Evolutionary conservation across 2,888 invertebrate genomes (phyloP).

Genomic region (Crematogaster levior): DNA sequence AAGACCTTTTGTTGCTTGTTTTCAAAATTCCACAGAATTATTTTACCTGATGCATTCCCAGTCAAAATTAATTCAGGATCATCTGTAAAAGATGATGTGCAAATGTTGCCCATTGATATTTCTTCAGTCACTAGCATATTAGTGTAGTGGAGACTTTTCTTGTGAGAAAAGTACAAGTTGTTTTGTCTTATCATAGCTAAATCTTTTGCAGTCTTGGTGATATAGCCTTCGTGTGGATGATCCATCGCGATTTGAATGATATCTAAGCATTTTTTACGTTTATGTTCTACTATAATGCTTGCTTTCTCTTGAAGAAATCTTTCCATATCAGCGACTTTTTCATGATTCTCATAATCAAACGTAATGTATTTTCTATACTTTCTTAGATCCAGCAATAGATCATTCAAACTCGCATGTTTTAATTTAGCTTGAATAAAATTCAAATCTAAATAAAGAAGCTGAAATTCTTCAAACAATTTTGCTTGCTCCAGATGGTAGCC

Average conservation of each 20-base stretch:
- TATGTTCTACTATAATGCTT: slow-evolving; percentile 88
- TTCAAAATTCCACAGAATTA: slow-evolving; percentile 88
- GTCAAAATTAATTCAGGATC: slow-evolving; percentile 86
- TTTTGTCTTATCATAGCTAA: slow-evolving; percentile 86
- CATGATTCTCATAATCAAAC: slow-evolving; percentile 84
- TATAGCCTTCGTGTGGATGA: slow-evolving; percentile 87
- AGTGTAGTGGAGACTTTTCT: slow-evolving; percentile 83
- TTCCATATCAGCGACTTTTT: slow-evolving; percentile 87
- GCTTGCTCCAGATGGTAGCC: slow-evolving; percentile 90
- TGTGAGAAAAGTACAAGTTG: slow-evolving; percentile 89
- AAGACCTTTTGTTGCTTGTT: slow-evolving; percentile 86
- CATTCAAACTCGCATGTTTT: slow-evolving; percentile 89
- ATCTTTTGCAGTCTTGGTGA: slow-evolving; percentile 87
- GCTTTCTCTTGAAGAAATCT: slow-evolving; percentile 89
- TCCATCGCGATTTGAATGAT: slow-evolving; percentile 91
- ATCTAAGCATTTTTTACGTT: slow-evolving; percentile 87
- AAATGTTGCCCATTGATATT: slow-evolving; percentile 87
- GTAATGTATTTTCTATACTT: slow-evolving; percentile 89
- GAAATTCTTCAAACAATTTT: slow-evolving; percentile 87
- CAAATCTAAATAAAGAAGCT: slow-evolving; percentile 89
- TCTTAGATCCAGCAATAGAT: slow-evolving; percentile 89
- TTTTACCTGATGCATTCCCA: slow-evolving; percentile 86
- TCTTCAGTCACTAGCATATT: slow-evolving; percentile 86
- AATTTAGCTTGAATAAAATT: slow-evolving; percentile 91
- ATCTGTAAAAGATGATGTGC: slow-evolving; percentile 87